A percentile compares a stretch with the other conserved stretches of the same genome.
phyloP scores from a whole-genome alignment of 53 echinoderm and acorn worm genomes.

The Paracentrotus lividus region DNA sequence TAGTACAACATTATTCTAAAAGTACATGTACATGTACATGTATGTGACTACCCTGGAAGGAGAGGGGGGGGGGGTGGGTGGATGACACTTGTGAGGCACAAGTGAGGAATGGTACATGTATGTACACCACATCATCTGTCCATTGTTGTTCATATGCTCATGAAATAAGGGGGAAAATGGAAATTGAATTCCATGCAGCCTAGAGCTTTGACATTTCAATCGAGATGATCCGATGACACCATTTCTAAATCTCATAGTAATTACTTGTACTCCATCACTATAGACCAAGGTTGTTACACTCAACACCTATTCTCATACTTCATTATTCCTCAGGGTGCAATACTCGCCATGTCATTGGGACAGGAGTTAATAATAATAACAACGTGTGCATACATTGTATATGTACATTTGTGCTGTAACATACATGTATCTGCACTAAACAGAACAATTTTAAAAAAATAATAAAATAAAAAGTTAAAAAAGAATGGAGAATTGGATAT shows the following conservation, averaged over 20 bases:
- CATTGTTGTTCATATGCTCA: neutral
- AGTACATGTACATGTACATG: no score
- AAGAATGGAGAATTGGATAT: no score
- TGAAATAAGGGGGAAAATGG: neutral
- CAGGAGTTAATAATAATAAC: neutral
- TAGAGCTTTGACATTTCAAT: neutral
- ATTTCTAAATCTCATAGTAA: slow-evolving; percentile 13
- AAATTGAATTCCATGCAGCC: neutral
- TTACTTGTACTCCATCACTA: slow-evolving; percentile 8
- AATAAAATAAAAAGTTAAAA: no score
- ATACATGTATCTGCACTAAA: neutral
- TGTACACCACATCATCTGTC: no score
- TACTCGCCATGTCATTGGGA: neutral
- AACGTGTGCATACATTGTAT: neutral
- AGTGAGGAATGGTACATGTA: no score
- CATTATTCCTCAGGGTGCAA: neutral
- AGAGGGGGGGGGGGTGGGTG: no score
- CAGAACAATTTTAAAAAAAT: no score
- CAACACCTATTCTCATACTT: neutral
- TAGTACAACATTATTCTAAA: no score
- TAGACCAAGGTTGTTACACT: neutral
- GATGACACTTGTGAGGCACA: no score
- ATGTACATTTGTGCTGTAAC: no score
- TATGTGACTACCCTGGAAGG: no score
- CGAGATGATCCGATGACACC: slow-evolving; percentile 31